Evolutionary conservation across 2,113 vertebrate genomes (phyloP).

Genomic region (Xenus cinereus): DNA sequence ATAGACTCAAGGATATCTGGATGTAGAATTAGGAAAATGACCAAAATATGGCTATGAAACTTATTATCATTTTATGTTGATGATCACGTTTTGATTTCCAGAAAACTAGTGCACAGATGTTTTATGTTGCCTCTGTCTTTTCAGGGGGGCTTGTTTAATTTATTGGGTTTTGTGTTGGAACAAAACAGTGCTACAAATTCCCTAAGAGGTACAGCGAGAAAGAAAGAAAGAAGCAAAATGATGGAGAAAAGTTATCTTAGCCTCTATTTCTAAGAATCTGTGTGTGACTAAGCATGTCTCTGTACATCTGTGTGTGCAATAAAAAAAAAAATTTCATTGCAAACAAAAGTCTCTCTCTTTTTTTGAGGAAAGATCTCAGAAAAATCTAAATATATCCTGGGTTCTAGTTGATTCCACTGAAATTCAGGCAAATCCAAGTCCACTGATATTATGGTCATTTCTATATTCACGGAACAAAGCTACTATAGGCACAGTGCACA

Average conservation of each 20-base stretch:
- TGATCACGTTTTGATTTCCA: background rate
- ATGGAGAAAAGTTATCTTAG: background rate
- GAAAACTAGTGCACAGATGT: conserved; percentile 34
- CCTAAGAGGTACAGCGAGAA: background rate
- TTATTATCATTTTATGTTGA: conserved; percentile 43
- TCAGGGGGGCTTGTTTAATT: background rate
- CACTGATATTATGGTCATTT: background rate
- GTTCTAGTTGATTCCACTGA: background rate
- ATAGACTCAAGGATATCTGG: conserved; percentile 50
- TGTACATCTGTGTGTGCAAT: background rate
- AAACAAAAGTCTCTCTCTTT: background rate
- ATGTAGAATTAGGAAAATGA: conserved; percentile 50
- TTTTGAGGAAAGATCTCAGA: background rate
- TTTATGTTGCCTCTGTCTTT: conserved; percentile 15
- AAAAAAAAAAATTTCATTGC: background rate
- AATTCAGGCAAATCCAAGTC: background rate
- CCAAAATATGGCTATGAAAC: conserved; percentile 33
- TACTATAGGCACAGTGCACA: background rate
- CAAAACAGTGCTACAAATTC: background rate
- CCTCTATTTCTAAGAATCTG: background rate
- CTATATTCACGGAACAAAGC: background rate
- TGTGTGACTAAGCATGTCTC: background rate
- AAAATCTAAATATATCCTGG: background rate
- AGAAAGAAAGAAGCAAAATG: background rate
- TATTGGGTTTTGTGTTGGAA: conserved; percentile 4